Percentiles rank a stretch among this genome's conserved stretches.
These are phyloP conservation scores for Micronycteris hirsuta DNA, from an alignment of 2,113 vertebrate species.

Conservation along the genomic window DNA sequence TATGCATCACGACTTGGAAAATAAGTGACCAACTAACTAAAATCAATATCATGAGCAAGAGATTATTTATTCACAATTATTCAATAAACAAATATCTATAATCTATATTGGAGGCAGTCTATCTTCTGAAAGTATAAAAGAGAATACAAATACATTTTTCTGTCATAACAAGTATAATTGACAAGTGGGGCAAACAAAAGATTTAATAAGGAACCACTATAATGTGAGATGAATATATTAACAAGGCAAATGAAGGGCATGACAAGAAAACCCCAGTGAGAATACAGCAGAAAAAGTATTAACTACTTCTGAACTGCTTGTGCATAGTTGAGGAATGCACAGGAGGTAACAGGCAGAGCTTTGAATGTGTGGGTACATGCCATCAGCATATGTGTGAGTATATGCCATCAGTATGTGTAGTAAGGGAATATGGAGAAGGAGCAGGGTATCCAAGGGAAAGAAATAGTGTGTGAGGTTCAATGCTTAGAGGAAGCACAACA, in stretches of 20 bases:
- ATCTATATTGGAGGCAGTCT: not conserved
- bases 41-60: not conserved
- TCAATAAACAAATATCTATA: not conserved
- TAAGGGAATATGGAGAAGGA: rapidly evolving
- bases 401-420: not conserved
- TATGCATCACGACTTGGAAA: not conserved
- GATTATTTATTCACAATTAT: not conserved
- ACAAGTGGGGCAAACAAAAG: not conserved
- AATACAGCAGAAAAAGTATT: not conserved
- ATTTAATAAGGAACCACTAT: not conserved
- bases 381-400: not conserved
- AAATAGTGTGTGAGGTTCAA: not conserved
- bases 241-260: not conserved
- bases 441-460: not conserved
- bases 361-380: not conserved
- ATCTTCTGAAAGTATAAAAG: not conserved
- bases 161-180: not conserved
- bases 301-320: not conserved
- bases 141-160: not conserved
- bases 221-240: not conserved
- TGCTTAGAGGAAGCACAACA: not conserved
- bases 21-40: not conserved
- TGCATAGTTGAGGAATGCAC: not conserved
- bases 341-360: not conserved
- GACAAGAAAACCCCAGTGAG: not conserved